Conservation (phyloP, 2,113 vertebrate genomes). For the Notarius quadriscutis region DNA sequence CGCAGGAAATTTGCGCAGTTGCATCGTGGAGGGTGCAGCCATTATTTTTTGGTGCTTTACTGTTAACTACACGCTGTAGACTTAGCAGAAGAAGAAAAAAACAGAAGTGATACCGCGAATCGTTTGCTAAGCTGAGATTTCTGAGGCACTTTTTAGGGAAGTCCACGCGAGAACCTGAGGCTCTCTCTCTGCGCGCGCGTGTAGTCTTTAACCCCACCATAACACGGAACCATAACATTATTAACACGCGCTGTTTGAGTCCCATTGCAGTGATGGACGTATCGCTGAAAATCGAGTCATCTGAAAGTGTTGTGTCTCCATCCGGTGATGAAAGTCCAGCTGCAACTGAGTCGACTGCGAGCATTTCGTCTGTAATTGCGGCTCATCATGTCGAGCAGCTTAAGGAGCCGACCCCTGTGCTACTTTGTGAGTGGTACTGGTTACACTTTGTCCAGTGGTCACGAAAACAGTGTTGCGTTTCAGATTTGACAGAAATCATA, state of each 20-base stretch:
- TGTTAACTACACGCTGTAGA: background rate
- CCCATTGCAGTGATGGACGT: slow-evolving; percentile 40
- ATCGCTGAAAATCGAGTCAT: slow-evolving; percentile 38
- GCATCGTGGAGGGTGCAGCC: slow-evolving; percentile 68
- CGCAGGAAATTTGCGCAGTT: slow-evolving; percentile 77
- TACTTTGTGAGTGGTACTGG: slow-evolving; percentile 51
- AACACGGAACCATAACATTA: background rate
- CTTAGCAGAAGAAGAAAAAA: background rate
- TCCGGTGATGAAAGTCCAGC: slow-evolving; percentile 31
- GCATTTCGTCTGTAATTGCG: slow-evolving; percentile 30
- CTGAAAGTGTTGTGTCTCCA: slow-evolving; percentile 24
- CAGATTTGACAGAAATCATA: background rate
- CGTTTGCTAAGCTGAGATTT: background rate
- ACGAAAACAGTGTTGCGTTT: background rate
- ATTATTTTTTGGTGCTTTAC: slow-evolving; percentile 61
- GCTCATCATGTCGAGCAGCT: slow-evolving; percentile 38
- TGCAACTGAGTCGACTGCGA: slow-evolving; percentile 40
- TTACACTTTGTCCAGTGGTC: slow-evolving; percentile 1
- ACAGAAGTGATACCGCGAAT: background rate
- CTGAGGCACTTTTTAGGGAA: background rate
- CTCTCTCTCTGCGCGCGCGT: background rate
- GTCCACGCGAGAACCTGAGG: background rate
- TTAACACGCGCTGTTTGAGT: background rate
- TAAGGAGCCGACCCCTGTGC: slow-evolving; percentile 32
- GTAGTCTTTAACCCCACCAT: background rate